phyloP scores from a whole-genome alignment of 2,113 vertebrate species.

The Eidolon helvum region DNA sequence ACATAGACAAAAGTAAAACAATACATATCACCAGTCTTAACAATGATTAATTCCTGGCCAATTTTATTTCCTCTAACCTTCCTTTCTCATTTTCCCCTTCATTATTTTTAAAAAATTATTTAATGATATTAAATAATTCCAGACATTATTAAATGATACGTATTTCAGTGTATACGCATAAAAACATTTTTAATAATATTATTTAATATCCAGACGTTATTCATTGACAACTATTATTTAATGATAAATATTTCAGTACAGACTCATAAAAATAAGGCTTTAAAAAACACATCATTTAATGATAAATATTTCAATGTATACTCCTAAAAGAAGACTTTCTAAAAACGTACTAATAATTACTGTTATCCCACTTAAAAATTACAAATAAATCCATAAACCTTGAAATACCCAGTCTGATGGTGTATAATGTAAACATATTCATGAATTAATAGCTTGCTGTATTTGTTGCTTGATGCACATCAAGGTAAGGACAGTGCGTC shows the following conservation, averaged over 20 bases:
- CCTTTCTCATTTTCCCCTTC: neutral
- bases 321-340: neutral
- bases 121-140: neutral
- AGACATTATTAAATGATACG: neutral
- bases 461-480: neutral
- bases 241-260: neutral
- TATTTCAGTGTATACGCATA: neutral
- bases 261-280: neutral
- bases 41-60: neutral
- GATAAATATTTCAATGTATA: neutral
- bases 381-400: neutral
- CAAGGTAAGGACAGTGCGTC: neutral
- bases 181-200: slow-evolving; percentile 11
- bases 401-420: neutral
- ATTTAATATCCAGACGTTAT: too few species aligned
- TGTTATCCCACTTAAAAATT: neutral
- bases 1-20: neutral
- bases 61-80: neutral
- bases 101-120: slow-evolving; percentile 23
- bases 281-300: too few species aligned
- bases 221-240: neutral
- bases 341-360: neutral
- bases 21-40: neutral
- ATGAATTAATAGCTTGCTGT: neutral
- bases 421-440: neutral